These are phyloP conservation scores for Cyanoderma ruficeps DNA, from an alignment of 2,113 vertebrate species.

Conservation along the genomic window DNA sequence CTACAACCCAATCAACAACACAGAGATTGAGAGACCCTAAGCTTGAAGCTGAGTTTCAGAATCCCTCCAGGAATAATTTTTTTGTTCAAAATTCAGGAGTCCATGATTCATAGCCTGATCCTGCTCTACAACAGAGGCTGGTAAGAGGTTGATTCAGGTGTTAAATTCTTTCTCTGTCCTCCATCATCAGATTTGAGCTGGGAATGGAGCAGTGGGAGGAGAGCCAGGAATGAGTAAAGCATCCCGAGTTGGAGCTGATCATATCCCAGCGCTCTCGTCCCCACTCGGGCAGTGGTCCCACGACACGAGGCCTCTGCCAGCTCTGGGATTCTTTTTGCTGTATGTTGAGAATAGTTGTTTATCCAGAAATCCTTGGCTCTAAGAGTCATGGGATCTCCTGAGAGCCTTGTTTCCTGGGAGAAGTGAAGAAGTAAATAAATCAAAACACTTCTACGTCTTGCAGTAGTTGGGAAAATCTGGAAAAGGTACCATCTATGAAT, in stretches of 20 bases:
- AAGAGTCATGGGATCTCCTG: neutral
- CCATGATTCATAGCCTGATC: neutral
- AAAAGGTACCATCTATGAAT: neutral
- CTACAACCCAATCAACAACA: neutral
- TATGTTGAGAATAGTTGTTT: neutral
- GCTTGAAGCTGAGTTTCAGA: neutral
- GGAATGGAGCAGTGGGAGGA: neutral
- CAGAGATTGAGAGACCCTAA: neutral
- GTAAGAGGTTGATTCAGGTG: neutral
- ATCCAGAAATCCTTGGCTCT: neutral
- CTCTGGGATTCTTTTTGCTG: neutral
- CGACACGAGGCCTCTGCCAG: neutral
- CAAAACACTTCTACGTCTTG: neutral
- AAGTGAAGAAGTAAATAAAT: neutral
- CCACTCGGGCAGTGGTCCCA: neutral
- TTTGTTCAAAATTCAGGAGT: neutral
- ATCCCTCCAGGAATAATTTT: slow-evolving; percentile 23
- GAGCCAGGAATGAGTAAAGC: neutral
- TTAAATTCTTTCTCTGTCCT: neutral
- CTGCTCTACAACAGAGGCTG: neutral
- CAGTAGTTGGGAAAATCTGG: neutral
- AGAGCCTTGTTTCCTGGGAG: neutral
- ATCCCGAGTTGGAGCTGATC: neutral
- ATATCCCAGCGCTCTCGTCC: neutral
- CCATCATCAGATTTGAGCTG: neutral